phyloP scores from a whole-genome alignment of 1,140 invertebrate genomes.

The Helicoverpa armigera region DNA sequence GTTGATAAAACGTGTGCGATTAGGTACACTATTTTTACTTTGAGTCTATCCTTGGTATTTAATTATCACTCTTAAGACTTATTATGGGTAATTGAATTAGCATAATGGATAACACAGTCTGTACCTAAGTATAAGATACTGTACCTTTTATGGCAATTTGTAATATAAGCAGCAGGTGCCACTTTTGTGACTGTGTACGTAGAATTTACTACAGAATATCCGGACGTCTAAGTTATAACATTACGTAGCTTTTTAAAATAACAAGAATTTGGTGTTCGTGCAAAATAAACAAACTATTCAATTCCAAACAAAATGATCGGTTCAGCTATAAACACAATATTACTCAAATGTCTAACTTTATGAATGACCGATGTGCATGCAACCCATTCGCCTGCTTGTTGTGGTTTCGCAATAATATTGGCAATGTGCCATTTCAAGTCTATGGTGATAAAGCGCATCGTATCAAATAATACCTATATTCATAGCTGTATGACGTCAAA shows the following conservation, averaged over 20 bases:
- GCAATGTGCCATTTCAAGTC: constrained; percentile 38
- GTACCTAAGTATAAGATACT: neutral
- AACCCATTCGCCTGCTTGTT: constrained; percentile 2
- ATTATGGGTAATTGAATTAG: neutral
- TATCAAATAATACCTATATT: constrained; percentile 29
- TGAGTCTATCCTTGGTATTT: neutral
- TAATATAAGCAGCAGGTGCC: no score
- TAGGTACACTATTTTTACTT: neutral
- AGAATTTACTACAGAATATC: no score
- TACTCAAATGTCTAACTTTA: constrained; percentile 32
- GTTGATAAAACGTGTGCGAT: no score
- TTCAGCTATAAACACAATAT: constrained; percentile 28
- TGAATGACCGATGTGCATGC: constrained; percentile 29
- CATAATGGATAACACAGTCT: neutral
- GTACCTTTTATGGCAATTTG: no score
- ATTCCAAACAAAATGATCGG: neutral
- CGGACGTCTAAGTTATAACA: neutral
- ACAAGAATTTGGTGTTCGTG: no score
- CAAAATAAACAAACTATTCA: constrained; percentile 1
- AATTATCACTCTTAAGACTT: neutral
- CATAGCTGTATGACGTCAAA: constrained; percentile 17
- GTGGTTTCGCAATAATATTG: constrained; percentile 41
- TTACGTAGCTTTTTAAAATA: neutral
- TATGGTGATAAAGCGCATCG: constrained; percentile 17
- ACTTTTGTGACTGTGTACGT: no score